Base-by-base conservation (phyloP, 2,888 invertebrate genomes). In the Nemoura dubitans region DNA sequence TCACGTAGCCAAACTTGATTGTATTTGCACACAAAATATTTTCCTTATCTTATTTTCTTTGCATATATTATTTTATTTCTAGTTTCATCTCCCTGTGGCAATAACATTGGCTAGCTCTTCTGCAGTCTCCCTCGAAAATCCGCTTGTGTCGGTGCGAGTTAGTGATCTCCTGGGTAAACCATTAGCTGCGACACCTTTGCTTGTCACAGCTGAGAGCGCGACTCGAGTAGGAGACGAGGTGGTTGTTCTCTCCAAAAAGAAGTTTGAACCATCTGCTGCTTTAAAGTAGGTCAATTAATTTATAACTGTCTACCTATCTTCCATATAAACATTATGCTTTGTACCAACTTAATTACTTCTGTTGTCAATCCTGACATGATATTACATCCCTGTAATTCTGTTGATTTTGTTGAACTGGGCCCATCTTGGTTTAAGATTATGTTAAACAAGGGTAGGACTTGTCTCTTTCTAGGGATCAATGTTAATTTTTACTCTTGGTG, bases 71-170 rank as follows among this genome's bases (percentile, higher is more conserved):
- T 81, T 30, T 28, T 89, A 86, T 86, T 91, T 90, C 29, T 92
- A 94, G 94, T 93, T 92, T 90, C 94, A 96, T 83, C 93, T 97
- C n/a, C 98, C 98, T 10, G 95, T 98, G 88, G 96, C 96, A 90
- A 95, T 98, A 87, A 94, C 96, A 0, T 93, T 98, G 88, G 95
- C 95, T 89, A 96, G 97, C 89, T 94, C 94, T 90, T 95, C 96
- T 83, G 95, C 96, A 90, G 94, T 98, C 77, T 95, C 96, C 1
- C 92, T 94, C 0, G 94, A 96, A 14, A 94, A 95, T 6, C 96
- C 97, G n/a, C 92, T 94, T 5, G 93, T 98, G 0, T 94, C 94
- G 80, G 93, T 97, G 78, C 94, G 94, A 87, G 94, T 97, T 85
- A 95, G 95, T 0, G 95, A 97, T 91, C 92, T 97, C 81, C 91